phyloP scores from a whole-genome alignment of 2,888 invertebrate genomes.

The Eilema caniola region DNA sequence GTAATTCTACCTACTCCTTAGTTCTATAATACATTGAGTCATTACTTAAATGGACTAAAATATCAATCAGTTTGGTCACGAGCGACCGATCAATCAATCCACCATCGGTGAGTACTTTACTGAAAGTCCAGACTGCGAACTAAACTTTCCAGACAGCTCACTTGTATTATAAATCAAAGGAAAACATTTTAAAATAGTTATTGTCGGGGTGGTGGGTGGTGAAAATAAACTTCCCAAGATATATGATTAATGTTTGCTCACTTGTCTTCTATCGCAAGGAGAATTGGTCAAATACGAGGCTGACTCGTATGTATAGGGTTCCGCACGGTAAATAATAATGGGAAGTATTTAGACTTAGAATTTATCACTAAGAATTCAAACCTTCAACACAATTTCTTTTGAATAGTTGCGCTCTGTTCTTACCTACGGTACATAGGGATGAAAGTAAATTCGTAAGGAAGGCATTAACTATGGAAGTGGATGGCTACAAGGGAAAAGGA shows the following conservation, averaged over 20 bases:
- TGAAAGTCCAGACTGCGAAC: not conserved
- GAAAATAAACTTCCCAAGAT: slow-evolving; percentile 9
- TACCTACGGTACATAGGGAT: too few species aligned
- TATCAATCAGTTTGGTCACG: not conserved
- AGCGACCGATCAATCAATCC: slow-evolving; percentile 16
- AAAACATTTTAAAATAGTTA: slow-evolving; percentile 21
- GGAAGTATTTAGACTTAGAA: too few species aligned
- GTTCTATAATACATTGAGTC: too few species aligned
- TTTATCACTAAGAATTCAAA: too few species aligned
- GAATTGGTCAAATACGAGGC: not conserved
- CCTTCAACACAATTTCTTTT: too few species aligned
- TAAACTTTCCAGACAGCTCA: slow-evolving; percentile 30
- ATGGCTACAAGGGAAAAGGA: too few species aligned
- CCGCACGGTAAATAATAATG: not conserved
- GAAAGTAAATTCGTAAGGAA: too few species aligned
- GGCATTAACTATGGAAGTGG: too few species aligned
- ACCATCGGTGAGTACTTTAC: slow-evolving; percentile 5
- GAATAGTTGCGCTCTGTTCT: too few species aligned
- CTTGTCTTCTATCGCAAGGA: not conserved
- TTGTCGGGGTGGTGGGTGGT: slow-evolving; percentile 1
- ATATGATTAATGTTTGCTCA: slow-evolving; percentile 2
- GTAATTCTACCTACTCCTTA: too few species aligned
- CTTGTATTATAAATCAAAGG: slow-evolving; percentile 27
- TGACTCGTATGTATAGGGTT: not conserved
- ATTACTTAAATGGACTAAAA: not conserved